Base-by-base conservation (phyloP, 2,113 vertebrate genomes). In the Gavia stellata region DNA sequence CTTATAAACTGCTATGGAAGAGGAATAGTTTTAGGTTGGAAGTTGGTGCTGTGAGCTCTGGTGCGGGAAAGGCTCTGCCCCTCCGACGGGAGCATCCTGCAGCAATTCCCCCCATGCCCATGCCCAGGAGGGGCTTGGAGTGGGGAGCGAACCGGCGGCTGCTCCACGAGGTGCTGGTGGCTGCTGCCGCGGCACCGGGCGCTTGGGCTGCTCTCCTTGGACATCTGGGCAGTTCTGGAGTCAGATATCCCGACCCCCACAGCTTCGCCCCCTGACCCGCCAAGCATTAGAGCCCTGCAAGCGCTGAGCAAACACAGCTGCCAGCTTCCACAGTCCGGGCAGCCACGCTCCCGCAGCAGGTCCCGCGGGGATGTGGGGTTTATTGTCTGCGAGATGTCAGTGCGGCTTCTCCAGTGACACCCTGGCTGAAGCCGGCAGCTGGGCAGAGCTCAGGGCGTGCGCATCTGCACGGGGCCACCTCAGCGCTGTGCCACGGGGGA, bases 11-110 rank as follows among this genome's bases (percentile, higher is more conserved):
- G 87, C 75, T 75, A 89, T 42, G 66, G 94, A 75, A 96, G 94
- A 81, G 79, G 93, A 93, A 33, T 92, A 94, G 95, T 96, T 97
- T 92, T 94, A 97, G 94, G 92, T 42, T 77, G 78, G 88, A 85
- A 93, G 65, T 77, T 70, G 84, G 82, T 81, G 92, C 81, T 67
- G 56, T 2, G 34, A 61, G 86, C 50, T 77, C 56, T 6, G 23
- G 63, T 20, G 44, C 10, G 2, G 61, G 63, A 65, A 29, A 47
- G 33, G 36, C 74, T 72, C 38, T 28, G 47, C 70, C 63, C 61
- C 81, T 67, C 61, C 42, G 1, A 70, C 90, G 84, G 53, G 33
- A 90, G 36, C n/a, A 12, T 40, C 80, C 75, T 82, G 56, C 63
- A 42, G 50, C 67, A 12, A 14, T 55, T 28, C 23, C 14, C 45